Percentiles rank a stretch among this genome's conserved stretches.
These are phyloP conservation scores for Bombus difficillimus DNA, from an alignment of 1,140 invertebrate species.

Conservation along the genomic window DNA sequence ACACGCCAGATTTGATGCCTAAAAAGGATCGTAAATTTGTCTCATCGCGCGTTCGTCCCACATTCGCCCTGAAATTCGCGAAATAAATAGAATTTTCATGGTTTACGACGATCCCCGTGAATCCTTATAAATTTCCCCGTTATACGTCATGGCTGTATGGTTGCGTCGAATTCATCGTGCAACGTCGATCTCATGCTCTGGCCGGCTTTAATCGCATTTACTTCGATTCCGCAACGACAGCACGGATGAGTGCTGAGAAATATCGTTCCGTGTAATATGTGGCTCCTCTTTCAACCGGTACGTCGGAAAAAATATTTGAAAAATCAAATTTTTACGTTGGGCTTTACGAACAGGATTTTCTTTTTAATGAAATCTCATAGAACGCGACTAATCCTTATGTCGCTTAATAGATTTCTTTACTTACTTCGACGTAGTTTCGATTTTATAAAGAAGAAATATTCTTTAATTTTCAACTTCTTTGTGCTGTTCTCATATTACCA, in stretches of 20 bases:
- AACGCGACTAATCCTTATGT: no score
- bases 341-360: no score
- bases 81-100: slow-evolving; percentile 70
- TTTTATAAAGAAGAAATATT: background rate
- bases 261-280: background rate
- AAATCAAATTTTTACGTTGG: background rate
- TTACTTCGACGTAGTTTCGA: background rate
- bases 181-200: background rate
- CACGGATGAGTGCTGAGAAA: background rate
- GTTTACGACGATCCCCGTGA: slow-evolving; percentile 55
- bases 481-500: no score
- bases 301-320: background rate
- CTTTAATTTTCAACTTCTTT: background rate
- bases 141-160: background rate
- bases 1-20: slow-evolving; percentile 69
- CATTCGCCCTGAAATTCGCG: slow-evolving; percentile 54
- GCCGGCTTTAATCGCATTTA: slow-evolving; percentile 1
- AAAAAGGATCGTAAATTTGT: slow-evolving; percentile 74
- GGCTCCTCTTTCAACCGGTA: background rate
- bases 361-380: background rate
- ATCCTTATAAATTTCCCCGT: slow-evolving; percentile 58
- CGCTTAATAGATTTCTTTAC: no score
- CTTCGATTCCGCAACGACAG: background rate
- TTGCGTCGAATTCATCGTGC: slow-evolving; percentile 18
- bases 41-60: slow-evolving; percentile 66